phyloP scores from a whole-genome alignment of 2,888 invertebrate species.

The Pinctada fucata region DNA sequence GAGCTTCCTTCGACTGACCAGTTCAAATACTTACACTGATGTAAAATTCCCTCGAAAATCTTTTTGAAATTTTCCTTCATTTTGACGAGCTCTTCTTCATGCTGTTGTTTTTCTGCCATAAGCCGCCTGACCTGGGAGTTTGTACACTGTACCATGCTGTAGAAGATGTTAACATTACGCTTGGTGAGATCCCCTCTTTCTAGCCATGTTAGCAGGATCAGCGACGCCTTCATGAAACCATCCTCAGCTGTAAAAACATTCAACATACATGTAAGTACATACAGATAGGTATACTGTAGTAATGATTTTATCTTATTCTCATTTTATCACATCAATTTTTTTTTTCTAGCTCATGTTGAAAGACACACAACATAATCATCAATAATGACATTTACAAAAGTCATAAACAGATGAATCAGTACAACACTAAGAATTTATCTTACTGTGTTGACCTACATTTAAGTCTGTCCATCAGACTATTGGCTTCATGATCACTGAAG shows the following conservation, averaged over 20 bases:
- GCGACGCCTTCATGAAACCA: slow-evolving; percentile 89
- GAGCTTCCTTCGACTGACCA: too few species aligned
- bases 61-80: slow-evolving; percentile 90
- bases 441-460: slow-evolving; percentile 80
- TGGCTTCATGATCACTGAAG: slow-evolving; percentile 88
- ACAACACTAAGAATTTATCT: too few species aligned
- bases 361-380: too few species aligned
- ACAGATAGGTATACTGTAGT: too few species aligned
- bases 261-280: not conserved
- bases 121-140: slow-evolving; percentile 94
- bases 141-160: slow-evolving; percentile 94
- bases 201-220: slow-evolving; percentile 92
- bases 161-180: slow-evolving; percentile 92
- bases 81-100: slow-evolving; percentile 91
- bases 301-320: too few species aligned
- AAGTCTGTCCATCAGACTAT: slow-evolving; percentile 87
- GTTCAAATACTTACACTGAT: slow-evolving; percentile 89
- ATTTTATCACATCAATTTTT: too few species aligned
- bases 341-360: too few species aligned
- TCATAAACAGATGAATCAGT: too few species aligned
- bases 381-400: too few species aligned
- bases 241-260: slow-evolving; percentile 81
- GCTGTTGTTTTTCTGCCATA: slow-evolving; percentile 88
- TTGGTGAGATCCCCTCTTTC: slow-evolving; percentile 96
- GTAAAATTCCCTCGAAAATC: slow-evolving; percentile 89